Evolutionary conservation across 2,888 invertebrate species (phyloP).

Genomic region (Panzeria rudis): DNA sequence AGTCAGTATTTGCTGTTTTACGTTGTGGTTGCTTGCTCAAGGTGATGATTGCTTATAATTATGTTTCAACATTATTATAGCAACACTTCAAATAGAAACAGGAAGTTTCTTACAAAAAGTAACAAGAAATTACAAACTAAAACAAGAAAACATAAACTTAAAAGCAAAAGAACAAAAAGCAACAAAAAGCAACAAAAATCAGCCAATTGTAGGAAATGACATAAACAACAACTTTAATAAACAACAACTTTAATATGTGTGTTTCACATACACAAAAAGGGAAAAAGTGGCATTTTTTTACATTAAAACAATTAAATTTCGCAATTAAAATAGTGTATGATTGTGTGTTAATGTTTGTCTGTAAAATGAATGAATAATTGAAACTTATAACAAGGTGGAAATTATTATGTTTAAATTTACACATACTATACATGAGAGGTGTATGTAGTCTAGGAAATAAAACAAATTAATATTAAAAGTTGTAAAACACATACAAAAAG

Average conservation of each 20-base stretch:
- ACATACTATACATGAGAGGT: background rate
- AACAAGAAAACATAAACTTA: background rate
- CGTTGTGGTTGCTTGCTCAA: constrained; percentile 71
- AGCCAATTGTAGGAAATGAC: constrained; percentile 58
- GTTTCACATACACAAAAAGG: constrained; percentile 15
- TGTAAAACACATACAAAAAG: constrained; percentile 10
- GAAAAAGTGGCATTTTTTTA: constrained; percentile 28
- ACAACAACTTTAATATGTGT: background rate
- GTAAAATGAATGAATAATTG: constrained; percentile 20
- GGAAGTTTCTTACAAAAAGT: constrained; percentile 48
- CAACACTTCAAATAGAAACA: constrained; percentile 31
- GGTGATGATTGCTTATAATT: constrained; percentile 75
- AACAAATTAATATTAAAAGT: constrained; percentile 42
- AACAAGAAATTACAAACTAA: constrained; percentile 47
- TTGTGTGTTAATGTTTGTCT: background rate
- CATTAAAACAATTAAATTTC: constrained; percentile 27
- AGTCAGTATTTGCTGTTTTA: background rate
- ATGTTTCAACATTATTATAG: constrained; percentile 52
- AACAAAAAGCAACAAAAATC: constrained; percentile 1
- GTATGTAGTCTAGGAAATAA: constrained; percentile 3
- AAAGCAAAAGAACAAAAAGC: background rate
- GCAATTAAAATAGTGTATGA: background rate
- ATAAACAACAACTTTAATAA: constrained; percentile 35
- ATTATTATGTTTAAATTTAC: constrained; percentile 27
- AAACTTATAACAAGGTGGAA: constrained; percentile 25